Conservation (phyloP, 2,888 invertebrate genomes). For the Pecten maximus region DNA sequence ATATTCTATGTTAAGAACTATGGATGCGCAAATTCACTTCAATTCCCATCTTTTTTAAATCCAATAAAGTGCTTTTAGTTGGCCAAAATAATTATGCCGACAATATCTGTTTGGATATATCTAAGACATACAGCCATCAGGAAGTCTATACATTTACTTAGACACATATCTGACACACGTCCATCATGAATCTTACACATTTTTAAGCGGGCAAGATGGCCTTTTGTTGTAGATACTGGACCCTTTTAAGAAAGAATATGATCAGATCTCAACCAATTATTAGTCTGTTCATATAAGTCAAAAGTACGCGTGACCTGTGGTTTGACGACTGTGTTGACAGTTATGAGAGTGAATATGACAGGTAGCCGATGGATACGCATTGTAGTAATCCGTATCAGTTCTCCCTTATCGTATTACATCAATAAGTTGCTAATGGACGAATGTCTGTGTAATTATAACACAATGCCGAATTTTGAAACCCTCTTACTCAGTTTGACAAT, state of each 20-base stretch:
- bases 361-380: neutral
- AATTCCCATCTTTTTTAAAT: too few relatives aligned
- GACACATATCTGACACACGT: neutral
- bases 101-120: too few relatives aligned
- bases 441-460: neutral
- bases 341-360: neutral
- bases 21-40: too few relatives aligned
- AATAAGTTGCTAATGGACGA: neutral
- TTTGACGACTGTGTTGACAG: neutral
- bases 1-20: too few relatives aligned
- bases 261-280: neutral
- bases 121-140: neutral
- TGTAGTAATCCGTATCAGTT: neutral
- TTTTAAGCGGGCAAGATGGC: neutral
- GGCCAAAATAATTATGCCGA: too few relatives aligned
- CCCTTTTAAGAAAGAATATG: neutral
- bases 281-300: neutral
- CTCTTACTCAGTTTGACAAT: too few relatives aligned
- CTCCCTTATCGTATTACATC: neutral
- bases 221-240: neutral
- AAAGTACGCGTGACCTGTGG: neutral
- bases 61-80: too few relatives aligned
- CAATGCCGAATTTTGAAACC: neutral
- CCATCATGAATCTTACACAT: neutral
- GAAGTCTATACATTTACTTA: neutral